Conservation (phyloP, 2,113 vertebrate genomes). For the Entomyzon cyanotis region DNA sequence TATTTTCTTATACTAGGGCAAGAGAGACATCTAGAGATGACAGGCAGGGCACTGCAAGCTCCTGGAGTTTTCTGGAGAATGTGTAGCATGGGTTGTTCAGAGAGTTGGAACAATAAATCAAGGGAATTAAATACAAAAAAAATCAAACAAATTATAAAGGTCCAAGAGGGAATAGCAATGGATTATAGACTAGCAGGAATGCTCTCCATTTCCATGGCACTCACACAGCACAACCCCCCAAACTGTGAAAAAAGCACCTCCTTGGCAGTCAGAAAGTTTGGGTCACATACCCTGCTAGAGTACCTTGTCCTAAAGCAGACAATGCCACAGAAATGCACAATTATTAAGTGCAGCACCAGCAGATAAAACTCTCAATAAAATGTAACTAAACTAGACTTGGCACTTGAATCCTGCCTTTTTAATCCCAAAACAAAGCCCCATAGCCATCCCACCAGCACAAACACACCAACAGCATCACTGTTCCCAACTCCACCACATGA, state of each 20-base stretch:
- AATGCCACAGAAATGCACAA: background rate
- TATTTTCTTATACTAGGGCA: background rate
- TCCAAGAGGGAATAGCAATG: background rate
- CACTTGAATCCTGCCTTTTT: background rate
- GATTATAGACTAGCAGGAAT: background rate
- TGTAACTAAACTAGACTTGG: background rate
- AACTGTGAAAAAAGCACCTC: background rate
- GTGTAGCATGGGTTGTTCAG: background rate
- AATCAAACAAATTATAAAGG: background rate
- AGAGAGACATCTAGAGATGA: slow-evolving; percentile 49
- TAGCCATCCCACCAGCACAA: background rate
- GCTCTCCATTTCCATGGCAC: background rate
- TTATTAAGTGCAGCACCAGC: background rate
- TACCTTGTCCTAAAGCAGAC: background rate
- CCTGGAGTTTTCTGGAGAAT: background rate
- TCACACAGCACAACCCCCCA: background rate
- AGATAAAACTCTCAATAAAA: background rate
- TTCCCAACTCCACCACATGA: background rate
- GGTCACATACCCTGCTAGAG: background rate
- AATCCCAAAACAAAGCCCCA: background rate
- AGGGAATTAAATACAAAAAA: background rate
- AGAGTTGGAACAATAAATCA: background rate
- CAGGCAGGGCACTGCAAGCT: background rate
- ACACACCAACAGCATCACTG: background rate
- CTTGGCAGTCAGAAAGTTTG: background rate